Evolutionary conservation across 1,140 invertebrate species (phyloP), one percentile per base, ranked within the genome.

Genomic region (Cydia pomonella): DNA sequence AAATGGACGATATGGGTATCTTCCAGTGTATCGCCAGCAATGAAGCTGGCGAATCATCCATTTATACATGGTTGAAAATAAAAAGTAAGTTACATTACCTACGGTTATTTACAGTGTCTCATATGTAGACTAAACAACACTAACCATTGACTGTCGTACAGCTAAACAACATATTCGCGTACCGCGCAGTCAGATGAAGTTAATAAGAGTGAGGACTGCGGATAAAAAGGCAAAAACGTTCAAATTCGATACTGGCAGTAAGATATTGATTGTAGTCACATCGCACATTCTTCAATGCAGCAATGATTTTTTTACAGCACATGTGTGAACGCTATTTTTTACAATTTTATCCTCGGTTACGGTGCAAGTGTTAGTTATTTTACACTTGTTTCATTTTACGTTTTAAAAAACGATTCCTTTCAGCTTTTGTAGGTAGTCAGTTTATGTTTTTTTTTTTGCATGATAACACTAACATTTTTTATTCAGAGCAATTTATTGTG

Each of bases 11-110:
- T 92, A 96, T 97, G 76, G 98, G 98, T 50, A 97, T 99, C 94
- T 99, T 98, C 89, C 98, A 99, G 86, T 99, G 99, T 89, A 95
- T 99, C 79, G 98, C 97, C 0, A 94, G 93, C 41, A 99, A 98
- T 86, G 95, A 96, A 81, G 98, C 97, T 1, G 98, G 98, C 12
- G 97, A 98, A 90, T 96, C 96, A 23, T 98, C 97, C 9, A 95
- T 96, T 73, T 97, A 97, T 77, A 98, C 97, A 4, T 99, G 98
- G 97, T 94, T 99, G 9, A 96, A 97, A 94, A 98, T 98, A 41
- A 99, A 98, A 96, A 98, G 98, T 99, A 95, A 97, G 97, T 96
- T 84, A 81, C 75, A 63, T 73, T n/a, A 29, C 10, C n/a, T 38
- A 5, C 10, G 7, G 3, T 59, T 59, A 38, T 73, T 13, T 62